Evolutionary conservation across 2,113 vertebrate species (phyloP).

Genomic region (Paratilapia polleni): DNA sequence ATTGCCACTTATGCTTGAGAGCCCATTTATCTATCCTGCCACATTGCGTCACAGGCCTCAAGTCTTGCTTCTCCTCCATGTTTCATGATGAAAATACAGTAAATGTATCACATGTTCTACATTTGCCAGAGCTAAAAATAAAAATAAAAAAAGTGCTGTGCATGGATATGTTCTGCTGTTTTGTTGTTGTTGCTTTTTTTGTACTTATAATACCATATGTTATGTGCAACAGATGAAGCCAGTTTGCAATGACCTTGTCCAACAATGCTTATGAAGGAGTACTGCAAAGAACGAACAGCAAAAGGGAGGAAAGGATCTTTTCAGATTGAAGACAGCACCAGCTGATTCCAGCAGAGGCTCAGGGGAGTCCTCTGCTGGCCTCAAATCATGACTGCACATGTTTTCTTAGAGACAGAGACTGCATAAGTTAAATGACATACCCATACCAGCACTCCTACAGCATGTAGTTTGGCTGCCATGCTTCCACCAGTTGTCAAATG

Average conservation of each 20-base stretch:
- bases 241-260: background rate
- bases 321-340: background rate
- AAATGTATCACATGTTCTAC: background rate
- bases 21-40: constrained; percentile 56
- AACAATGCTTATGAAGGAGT: background rate
- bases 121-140: background rate
- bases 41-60: constrained; percentile 32
- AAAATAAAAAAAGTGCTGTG: too few species aligned
- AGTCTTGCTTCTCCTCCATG: constrained; percentile 2
- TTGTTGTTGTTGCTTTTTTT: background rate
- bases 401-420: background rate
- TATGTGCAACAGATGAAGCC: background rate
- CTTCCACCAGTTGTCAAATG: background rate
- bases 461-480: background rate
- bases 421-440: background rate
- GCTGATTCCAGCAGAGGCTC: constrained; percentile 30
- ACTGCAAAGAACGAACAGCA: background rate
- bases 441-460: background rate
- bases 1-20: constrained; percentile 64
- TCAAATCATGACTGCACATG: constrained; percentile 18
- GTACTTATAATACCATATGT: background rate
- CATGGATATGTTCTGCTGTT: background rate
- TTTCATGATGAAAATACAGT: constrained; percentile 1
- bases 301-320: background rate
- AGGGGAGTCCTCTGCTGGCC: constrained; percentile 57